Evolutionary conservation across 2,888 invertebrate species (phyloP).

Genomic region (Agrochola circellaris): DNA sequence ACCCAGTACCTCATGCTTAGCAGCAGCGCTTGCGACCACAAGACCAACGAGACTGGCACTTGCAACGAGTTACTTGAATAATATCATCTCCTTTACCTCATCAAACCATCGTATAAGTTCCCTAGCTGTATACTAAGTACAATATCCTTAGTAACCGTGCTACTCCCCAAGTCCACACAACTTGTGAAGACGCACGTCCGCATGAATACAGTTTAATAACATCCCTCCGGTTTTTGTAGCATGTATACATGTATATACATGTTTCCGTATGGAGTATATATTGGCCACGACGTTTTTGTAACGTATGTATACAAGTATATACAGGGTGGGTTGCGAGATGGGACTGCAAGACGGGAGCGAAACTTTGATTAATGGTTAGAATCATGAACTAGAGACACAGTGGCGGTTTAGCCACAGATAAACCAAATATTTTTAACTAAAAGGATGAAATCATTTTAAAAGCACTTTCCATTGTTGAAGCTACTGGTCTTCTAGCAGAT

Average conservation of each 20-base stretch:
- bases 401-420: neutral
- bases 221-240: conserved; percentile 37
- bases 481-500: neutral
- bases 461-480: no score
- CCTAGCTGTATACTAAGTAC: neutral
- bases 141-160: neutral
- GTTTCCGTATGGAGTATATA: neutral
- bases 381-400: neutral
- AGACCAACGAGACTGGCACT: neutral
- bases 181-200: conserved; percentile 33
- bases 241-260: neutral
- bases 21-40: neutral
- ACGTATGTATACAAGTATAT: neutral
- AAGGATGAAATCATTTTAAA: neutral
- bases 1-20: neutral
- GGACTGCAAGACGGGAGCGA: neutral
- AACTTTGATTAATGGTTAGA: conserved; percentile 21
- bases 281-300: conserved; percentile 18
- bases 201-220: conserved; percentile 59
- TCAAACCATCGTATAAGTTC: neutral
- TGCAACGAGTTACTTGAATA: neutral
- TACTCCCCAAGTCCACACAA: neutral
- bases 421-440: neutral
- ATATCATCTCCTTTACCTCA: neutral
- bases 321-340: neutral